These are phyloP conservation scores for Solenodon paradoxus DNA, from an alignment of 2,113 vertebrate genomes.

Conservation along the genomic window DNA sequence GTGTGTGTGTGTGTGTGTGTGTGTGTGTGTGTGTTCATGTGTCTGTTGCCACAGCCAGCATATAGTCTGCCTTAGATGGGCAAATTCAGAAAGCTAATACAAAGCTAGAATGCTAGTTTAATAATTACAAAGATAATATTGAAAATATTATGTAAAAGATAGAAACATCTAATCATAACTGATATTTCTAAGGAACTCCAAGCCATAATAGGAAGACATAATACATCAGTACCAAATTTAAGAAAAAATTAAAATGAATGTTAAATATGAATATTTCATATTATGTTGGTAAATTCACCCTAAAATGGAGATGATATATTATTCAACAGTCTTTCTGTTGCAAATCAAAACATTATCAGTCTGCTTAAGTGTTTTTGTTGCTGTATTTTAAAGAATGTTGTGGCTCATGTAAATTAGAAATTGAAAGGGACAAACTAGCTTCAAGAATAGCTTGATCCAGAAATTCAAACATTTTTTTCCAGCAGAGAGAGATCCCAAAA, in stretches of 20 bases:
- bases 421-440: background rate
- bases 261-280: background rate
- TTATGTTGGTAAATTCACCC: background rate
- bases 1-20: no score
- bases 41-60: no score
- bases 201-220: background rate
- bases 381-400: background rate
- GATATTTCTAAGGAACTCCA: background rate
- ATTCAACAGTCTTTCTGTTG: background rate
- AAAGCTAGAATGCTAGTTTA: background rate
- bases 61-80: background rate
- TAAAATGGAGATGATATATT: background rate
- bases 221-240: background rate
- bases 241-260: background rate
- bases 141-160: background rate
- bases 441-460: conserved; percentile 43
- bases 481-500: conserved; percentile 49
- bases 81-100: background rate
- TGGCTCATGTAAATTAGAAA: conserved; percentile 31
- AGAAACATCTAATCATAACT: background rate
- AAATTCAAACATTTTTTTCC: conserved; percentile 55
- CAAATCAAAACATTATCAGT: background rate
- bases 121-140: background rate
- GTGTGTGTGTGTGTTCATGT: no score
- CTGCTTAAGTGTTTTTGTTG: background rate